A percentile compares a stretch with the other conserved stretches of the same genome.
Evolutionary conservation across 2,888 invertebrate genomes (phyloP).

Genomic region (Leucozona laternaria): DNA sequence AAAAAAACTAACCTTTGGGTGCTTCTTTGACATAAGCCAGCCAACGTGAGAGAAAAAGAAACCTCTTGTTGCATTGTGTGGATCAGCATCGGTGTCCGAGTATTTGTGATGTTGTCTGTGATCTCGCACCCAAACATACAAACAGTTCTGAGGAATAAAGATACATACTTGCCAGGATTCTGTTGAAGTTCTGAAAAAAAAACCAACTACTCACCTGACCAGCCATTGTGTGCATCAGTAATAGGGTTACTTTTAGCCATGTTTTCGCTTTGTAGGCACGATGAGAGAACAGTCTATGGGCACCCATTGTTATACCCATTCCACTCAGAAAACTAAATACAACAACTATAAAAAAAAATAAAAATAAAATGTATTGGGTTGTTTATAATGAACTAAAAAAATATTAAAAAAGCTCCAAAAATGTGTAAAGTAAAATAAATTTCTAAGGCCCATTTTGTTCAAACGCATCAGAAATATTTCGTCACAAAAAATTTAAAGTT

Average conservation of each 20-base stretch:
- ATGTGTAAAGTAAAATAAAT: no score
- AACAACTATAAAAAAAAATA: slow-evolving; percentile 48
- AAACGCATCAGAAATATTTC: no score
- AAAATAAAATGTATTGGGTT: not conserved
- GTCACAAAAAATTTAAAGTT: no score
- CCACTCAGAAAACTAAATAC: slow-evolving; percentile 78
- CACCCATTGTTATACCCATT: slow-evolving; percentile 91
- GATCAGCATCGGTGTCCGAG: slow-evolving; percentile 89
- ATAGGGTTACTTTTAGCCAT: slow-evolving; percentile 86
- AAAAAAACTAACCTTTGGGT: slow-evolving; percentile 86
- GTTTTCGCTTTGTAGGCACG: slow-evolving; percentile 90
- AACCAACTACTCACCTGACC: slow-evolving; percentile 86
- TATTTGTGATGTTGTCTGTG: slow-evolving; percentile 93
- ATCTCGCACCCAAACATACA: slow-evolving; percentile 91
- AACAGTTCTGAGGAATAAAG: slow-evolving; percentile 86
- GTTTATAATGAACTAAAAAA: no score
- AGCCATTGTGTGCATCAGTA: slow-evolving; percentile 88
- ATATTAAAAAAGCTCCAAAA: no score
- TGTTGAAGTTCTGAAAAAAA: not conserved
- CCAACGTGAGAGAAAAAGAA: slow-evolving; percentile 96
- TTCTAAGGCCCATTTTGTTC: no score
- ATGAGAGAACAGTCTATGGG: slow-evolving; percentile 92
- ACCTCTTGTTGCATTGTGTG: slow-evolving; percentile 91
- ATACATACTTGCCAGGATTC: slow-evolving; percentile 4
- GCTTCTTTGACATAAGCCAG: slow-evolving; percentile 92